Evolutionary conservation across 2,113 vertebrate genomes (phyloP).

Genomic region (Columba livia): DNA sequence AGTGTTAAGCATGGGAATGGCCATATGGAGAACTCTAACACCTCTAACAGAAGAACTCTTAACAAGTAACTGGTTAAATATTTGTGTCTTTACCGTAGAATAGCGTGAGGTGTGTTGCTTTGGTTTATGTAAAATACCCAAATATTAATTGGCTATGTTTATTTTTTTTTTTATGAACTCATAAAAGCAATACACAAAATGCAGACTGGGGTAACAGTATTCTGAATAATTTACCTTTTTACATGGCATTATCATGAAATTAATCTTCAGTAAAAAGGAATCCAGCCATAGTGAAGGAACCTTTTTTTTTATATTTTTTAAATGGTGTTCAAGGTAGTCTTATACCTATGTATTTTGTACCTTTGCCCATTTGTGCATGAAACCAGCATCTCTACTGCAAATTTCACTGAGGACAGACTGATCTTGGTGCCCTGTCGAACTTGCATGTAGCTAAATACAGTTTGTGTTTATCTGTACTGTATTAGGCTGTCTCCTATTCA

Average conservation of each 20-base stretch:
- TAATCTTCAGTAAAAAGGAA: not conserved
- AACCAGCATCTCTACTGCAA: not conserved
- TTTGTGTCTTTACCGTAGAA: not conserved
- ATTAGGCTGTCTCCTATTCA: not conserved
- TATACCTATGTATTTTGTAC: not conserved
- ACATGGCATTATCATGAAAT: not conserved
- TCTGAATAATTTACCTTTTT: not conserved
- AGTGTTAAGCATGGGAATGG: not conserved
- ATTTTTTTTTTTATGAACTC: not conserved
- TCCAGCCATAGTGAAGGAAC: not conserved
- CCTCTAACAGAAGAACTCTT: not conserved
- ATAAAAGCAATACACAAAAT: not conserved
- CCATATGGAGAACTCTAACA: not conserved
- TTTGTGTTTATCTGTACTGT: not conserved
- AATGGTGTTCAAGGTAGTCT: not conserved
- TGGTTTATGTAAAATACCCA: not conserved
- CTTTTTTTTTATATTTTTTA: not conserved
- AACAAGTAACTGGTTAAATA: not conserved
- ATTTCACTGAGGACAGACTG: not conserved
- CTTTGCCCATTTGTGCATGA: not conserved
- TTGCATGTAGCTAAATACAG: not conserved
- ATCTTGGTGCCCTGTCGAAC: not conserved
- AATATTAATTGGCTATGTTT: not conserved
- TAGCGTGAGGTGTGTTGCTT: not conserved
- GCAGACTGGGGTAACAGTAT: not conserved